A percentile compares a stretch with the other conserved stretches of the same genome.
Conservation (phyloP, 2,797 vertebrate species). For the Aeoliscus strigatus region DNA sequence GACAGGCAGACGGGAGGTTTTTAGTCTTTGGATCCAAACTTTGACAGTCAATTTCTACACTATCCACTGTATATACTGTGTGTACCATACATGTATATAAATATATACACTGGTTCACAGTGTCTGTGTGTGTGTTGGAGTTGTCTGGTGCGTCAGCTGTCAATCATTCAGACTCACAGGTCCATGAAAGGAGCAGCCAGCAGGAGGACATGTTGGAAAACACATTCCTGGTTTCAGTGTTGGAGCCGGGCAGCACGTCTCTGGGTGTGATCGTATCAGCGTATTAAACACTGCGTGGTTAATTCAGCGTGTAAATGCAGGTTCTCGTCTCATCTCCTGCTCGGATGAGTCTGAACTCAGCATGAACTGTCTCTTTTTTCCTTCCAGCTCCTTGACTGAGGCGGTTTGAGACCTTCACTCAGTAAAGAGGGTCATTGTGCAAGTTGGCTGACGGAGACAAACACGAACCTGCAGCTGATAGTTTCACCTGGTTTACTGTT, state of each 20-base stretch:
- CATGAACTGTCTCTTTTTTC: conserved; percentile 33
- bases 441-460: conserved; percentile 13
- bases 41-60: too few species aligned
- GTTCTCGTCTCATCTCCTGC: conserved; percentile 46
- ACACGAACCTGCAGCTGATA: conserved; percentile 19
- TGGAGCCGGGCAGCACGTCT: conserved; percentile 30
- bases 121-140: background rate
- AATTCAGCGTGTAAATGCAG: conserved; percentile 37
- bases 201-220: conserved; percentile 7
- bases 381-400: background rate
- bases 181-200: conserved; percentile 13
- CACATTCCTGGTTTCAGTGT: conserved; percentile 24
- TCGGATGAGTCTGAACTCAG: conserved; percentile 46
- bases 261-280: conserved; percentile 46
- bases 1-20: conserved; percentile 69
- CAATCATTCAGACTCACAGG: conserved; percentile 4
- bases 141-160: background rate
- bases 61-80: too few species aligned
- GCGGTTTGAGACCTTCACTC: conserved; percentile 5
- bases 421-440: conserved; percentile 40
- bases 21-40: conserved; percentile 78
- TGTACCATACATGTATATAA: too few species aligned
- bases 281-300: conserved; percentile 27
- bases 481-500: conserved; percentile 26
- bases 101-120: too few species aligned